Percentiles rank a stretch among this genome's conserved stretches.
These are phyloP conservation scores for Leucania comma DNA, from an alignment of 2,888 invertebrate species.

Conservation along the genomic window DNA sequence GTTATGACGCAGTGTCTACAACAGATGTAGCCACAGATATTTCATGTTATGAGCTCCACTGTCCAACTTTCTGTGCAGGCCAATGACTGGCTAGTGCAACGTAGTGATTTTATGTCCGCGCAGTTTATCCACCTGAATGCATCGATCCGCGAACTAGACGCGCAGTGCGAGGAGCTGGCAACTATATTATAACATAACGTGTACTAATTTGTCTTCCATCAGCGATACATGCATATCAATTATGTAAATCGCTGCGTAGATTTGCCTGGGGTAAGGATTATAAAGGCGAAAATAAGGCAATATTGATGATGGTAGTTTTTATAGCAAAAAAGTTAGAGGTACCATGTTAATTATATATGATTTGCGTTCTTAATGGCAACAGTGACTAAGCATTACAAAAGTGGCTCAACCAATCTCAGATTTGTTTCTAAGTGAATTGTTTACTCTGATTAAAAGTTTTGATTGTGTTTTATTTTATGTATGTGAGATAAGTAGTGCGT, in stretches of 20 bases:
- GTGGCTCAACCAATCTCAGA: conserved; percentile 17
- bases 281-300: not conserved
- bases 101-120: conserved; percentile 57
- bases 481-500: conserved; percentile 20
- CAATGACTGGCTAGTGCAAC: conserved; percentile 37
- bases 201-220: conserved; percentile 13
- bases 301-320: not conserved
- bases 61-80: conserved; percentile 26
- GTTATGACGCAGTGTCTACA: conserved; percentile 28
- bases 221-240: conserved; percentile 25
- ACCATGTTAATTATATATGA: not conserved
- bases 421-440: conserved; percentile 39
- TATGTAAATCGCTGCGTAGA: not conserved
- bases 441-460: conserved; percentile 34
- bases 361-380: not conserved
- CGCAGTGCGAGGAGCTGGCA: conserved; percentile 21
- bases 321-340: not conserved
- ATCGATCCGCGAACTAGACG: conserved; percentile 49
- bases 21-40: conserved; percentile 36
- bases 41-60: conserved; percentile 18
- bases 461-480: conserved; percentile 16
- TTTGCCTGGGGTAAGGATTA: not conserved
- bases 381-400: conserved; percentile 4
- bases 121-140: conserved; percentile 56
- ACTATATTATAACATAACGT: conserved; percentile 7